Evolutionary conservation across 2,113 vertebrate genomes (phyloP).

Genomic region (Tichodroma muraria): DNA sequence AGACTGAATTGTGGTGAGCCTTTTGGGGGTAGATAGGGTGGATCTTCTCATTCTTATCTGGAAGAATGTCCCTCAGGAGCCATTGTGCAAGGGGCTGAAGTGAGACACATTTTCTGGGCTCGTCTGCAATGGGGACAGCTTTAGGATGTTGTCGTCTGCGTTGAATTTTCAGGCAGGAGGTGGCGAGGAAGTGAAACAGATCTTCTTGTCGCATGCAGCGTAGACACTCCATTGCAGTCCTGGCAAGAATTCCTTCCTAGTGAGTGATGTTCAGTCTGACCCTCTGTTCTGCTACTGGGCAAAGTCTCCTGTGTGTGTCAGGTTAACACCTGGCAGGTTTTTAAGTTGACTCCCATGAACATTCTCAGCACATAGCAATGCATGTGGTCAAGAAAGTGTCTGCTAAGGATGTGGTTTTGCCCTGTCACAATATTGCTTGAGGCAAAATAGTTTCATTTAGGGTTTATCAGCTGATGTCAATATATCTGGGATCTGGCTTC

Average conservation of each 20-base stretch:
- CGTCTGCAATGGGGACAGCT: not conserved
- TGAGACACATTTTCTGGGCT: accelerated
- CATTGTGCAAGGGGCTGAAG: not conserved
- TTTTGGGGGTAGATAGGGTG: not conserved
- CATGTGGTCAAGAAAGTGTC: not conserved
- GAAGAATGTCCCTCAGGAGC: not conserved
- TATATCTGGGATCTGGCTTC: not conserved
- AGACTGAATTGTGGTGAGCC: not conserved
- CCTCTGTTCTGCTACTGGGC: not conserved
- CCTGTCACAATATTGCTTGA: not conserved
- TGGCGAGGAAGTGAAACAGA: not conserved
- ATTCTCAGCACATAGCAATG: not conserved
- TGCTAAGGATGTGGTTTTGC: not conserved
- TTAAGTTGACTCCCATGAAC: not conserved
- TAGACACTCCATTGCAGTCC: not conserved
- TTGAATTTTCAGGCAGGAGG: not conserved
- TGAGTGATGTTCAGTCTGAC: not conserved
- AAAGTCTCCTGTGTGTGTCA: not conserved
- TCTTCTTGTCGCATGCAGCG: not conserved
- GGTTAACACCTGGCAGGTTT: not conserved
- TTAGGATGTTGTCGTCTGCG: not conserved
- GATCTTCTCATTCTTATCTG: not conserved
- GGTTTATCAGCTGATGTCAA: not conserved
- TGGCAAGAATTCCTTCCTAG: not conserved
- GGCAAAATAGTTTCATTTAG: not conserved